These are phyloP conservation scores for Burhinus oedicnemus DNA, from an alignment of 2,113 vertebrate species.

Conservation along the genomic window DNA sequence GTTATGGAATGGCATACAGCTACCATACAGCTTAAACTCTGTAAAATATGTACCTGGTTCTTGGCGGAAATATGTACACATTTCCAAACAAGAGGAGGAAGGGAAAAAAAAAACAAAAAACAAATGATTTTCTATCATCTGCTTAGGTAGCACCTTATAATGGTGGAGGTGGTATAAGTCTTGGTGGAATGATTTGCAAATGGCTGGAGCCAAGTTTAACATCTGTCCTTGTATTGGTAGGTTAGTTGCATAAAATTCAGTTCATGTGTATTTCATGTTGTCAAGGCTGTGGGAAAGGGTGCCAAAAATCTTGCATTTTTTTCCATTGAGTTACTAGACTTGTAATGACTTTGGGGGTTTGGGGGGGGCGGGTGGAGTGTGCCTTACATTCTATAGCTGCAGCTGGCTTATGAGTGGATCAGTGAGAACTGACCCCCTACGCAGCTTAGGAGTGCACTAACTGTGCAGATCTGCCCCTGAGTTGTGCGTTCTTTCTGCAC, in stretches of 20 bases:
- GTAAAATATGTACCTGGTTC: background rate
- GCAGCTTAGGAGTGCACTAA: background rate
- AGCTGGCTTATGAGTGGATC: background rate
- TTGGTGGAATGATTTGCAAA: background rate
- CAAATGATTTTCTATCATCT: background rate
- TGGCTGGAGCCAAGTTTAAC: background rate
- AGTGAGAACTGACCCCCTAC: background rate
- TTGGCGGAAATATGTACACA: rapidly evolving
- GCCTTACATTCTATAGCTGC: background rate
- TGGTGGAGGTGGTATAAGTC: background rate
- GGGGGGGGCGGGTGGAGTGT: background rate
- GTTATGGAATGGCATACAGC: background rate
- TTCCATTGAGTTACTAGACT: background rate
- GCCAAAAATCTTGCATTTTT: background rate
- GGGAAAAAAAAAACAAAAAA: background rate
- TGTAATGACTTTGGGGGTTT: background rate
- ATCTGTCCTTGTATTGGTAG: background rate
- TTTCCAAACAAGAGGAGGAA: background rate
- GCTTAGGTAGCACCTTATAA: background rate
- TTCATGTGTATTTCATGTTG: background rate
- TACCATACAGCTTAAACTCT: background rate
- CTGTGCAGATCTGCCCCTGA: background rate
- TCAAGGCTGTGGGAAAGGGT: slow-evolving; percentile 22
- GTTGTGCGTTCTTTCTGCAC: background rate
- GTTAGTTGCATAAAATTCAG: background rate